A percentile compares a stretch with the other conserved stretches of the same genome.
Conservation (phyloP, 2,888 invertebrate genomes). For the Nomada fucata region DNA sequence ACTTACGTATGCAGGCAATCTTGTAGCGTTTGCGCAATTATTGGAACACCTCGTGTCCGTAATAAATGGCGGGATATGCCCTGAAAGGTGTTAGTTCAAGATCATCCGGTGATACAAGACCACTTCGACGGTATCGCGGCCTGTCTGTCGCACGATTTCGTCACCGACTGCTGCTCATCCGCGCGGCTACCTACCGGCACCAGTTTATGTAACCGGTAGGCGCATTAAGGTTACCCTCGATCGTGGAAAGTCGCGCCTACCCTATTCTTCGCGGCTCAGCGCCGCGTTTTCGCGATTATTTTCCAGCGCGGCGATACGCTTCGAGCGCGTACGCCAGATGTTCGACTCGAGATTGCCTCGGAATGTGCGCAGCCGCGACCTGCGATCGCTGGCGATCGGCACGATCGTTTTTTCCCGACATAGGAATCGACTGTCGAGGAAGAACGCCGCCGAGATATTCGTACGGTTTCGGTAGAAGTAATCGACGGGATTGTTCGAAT, state of each 20-base stretch:
- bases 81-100: slow-evolving; percentile 83
- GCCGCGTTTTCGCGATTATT: slow-evolving; percentile 53
- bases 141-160: slow-evolving; percentile 63
- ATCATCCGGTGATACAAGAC: slow-evolving; percentile 80
- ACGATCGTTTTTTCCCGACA: not conserved
- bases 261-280: slow-evolving; percentile 43
- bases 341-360: slow-evolving; percentile 12
- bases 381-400: not conserved
- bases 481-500: too few relatives aligned
- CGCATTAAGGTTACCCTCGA: slow-evolving; percentile 68
- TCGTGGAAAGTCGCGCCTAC: slow-evolving; percentile 65
- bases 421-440: not conserved
- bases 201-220: slow-evolving; percentile 64
- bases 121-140: slow-evolving; percentile 65
- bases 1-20: slow-evolving; percentile 81
- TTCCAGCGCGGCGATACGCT: slow-evolving; percentile 42
- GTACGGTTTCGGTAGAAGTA: not conserved
- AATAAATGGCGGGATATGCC: slow-evolving; percentile 82
- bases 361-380: too few relatives aligned
- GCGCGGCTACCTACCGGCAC: slow-evolving; percentile 50
- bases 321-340: slow-evolving; percentile 43
- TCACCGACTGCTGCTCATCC: slow-evolving; percentile 58
- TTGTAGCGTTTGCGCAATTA: slow-evolving; percentile 81
- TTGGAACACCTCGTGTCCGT: slow-evolving; percentile 81
- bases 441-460: not conserved